Conservation (phyloP, 2,888 invertebrate species). For the Drosophila neonasuta region DNA sequence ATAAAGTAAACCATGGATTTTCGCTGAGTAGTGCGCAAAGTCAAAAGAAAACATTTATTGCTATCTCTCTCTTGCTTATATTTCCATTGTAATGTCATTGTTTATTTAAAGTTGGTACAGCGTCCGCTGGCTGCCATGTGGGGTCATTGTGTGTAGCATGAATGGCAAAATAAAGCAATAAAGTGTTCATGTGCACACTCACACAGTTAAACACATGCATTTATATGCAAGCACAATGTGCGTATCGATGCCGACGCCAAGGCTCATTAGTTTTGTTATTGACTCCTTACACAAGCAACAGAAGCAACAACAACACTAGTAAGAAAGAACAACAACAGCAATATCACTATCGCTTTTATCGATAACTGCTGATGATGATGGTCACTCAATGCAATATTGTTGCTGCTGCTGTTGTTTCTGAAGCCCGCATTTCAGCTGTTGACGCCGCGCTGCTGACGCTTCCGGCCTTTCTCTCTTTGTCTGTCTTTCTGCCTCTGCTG, state of each 20-base stretch:
- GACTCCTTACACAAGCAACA: slow-evolving; percentile 59
- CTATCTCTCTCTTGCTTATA: not conserved
- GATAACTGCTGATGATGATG: slow-evolving; percentile 63
- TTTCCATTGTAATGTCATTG: slow-evolving; percentile 51
- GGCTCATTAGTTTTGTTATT: slow-evolving; percentile 76
- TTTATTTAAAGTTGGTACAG: slow-evolving; percentile 58
- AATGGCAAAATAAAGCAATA: slow-evolving; percentile 75
- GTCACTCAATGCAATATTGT: slow-evolving; percentile 62
- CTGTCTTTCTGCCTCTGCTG: slow-evolving; percentile 23
- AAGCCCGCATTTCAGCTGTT: slow-evolving; percentile 70
- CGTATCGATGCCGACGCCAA: slow-evolving; percentile 59
- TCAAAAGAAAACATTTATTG: slow-evolving; percentile 1
- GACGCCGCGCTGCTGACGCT: slow-evolving; percentile 48
- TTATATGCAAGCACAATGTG: slow-evolving; percentile 25
- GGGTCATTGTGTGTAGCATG: slow-evolving; percentile 73
- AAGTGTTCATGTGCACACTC: slow-evolving; percentile 38
- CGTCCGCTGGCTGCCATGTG: slow-evolving; percentile 63
- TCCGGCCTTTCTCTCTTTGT: slow-evolving; percentile 59
- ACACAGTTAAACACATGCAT: slow-evolving; percentile 11
- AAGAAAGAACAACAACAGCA: slow-evolving; percentile 29
- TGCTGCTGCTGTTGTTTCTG: slow-evolving; percentile 41
- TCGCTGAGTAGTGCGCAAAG: slow-evolving; percentile 21
- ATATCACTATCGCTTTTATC: slow-evolving; percentile 73
- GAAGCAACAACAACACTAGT: slow-evolving; percentile 20
- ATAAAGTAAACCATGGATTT: slow-evolving; percentile 15